These are phyloP conservation scores for Karalla daura DNA, from an alignment of 2,797 vertebrate species.

Conservation along the genomic window DNA sequence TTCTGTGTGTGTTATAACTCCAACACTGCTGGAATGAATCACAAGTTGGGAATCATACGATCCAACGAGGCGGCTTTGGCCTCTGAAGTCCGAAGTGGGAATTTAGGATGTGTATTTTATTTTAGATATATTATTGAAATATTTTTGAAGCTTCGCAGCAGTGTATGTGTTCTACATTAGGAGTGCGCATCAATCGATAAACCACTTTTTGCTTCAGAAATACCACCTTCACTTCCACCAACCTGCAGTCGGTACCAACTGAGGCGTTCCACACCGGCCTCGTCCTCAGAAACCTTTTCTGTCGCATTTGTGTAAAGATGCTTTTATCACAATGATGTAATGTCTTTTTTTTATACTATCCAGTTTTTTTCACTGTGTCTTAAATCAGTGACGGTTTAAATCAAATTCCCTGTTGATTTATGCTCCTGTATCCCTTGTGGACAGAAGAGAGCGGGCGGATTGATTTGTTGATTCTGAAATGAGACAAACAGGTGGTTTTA, in stretches of 20 bases:
- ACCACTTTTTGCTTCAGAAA: constrained; percentile 16
- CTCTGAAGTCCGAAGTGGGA: constrained; percentile 21
- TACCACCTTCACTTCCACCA: constrained; percentile 19
- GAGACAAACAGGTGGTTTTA: constrained; percentile 39
- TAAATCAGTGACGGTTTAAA: constrained; percentile 50
- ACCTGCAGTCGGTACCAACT: constrained; percentile 24
- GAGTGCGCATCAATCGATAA: constrained; percentile 32
- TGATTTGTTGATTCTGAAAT: constrained; percentile 37
- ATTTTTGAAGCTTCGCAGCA: constrained; percentile 27
- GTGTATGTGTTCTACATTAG: constrained; percentile 21
- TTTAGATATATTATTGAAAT: constrained; percentile 3
- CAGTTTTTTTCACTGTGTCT: constrained; percentile 41
- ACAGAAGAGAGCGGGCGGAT: constrained; percentile 15
- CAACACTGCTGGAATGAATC: constrained; percentile 39
- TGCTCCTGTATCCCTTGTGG: constrained; percentile 3
- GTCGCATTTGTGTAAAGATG: constrained; percentile 30
- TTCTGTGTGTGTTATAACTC: constrained; percentile 36
- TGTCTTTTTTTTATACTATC: constrained; percentile 25
- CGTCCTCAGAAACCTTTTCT: constrained; percentile 25
- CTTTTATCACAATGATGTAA: constrained; percentile 40
- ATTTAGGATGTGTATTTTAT: constrained; percentile 8
- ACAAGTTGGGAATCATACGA: constrained; percentile 42
- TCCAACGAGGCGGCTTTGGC: constrained; percentile 14
- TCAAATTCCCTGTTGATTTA: constrained; percentile 32
- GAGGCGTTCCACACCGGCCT: constrained; percentile 13